phyloP scores from a whole-genome alignment of 1,140 invertebrate species.

The Trichonephila clavata region DNA sequence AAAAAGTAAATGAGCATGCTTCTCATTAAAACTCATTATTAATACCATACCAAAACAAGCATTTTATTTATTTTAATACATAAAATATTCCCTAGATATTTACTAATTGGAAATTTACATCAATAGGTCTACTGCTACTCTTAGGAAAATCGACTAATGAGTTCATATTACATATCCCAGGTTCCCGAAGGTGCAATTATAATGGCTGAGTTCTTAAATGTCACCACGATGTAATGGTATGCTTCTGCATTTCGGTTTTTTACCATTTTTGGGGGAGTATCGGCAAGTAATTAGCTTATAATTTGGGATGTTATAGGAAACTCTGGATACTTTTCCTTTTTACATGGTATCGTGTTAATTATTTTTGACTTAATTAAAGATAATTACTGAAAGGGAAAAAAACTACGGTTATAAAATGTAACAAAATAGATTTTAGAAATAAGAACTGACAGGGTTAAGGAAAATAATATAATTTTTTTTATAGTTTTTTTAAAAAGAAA shows the following conservation, averaged over 20 bases:
- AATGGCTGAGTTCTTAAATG: background rate
- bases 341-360: background rate
- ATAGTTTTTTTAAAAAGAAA: background rate
- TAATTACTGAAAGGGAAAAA: background rate
- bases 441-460: background rate
- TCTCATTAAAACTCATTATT: background rate
- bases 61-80: background rate
- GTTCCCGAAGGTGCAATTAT: background rate
- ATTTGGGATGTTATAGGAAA: slow-evolving; percentile 19
- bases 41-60: background rate
- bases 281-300: slow-evolving; percentile 10
- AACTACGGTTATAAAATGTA: background rate
- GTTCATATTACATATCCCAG: background rate
- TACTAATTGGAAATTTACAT: background rate
- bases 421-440: background rate
- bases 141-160: background rate
- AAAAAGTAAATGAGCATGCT: background rate
- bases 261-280: background rate
- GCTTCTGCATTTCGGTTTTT: background rate
- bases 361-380: slow-evolving; percentile 6
- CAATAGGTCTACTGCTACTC: background rate
- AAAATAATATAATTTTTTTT: background rate
- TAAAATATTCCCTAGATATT: background rate
- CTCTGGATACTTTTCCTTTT: background rate
- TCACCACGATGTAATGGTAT: background rate